Percentiles rank a stretch among this genome's conserved stretches.
Conservation (phyloP, 2,888 invertebrate genomes). For the Belgica antarctica region DNA sequence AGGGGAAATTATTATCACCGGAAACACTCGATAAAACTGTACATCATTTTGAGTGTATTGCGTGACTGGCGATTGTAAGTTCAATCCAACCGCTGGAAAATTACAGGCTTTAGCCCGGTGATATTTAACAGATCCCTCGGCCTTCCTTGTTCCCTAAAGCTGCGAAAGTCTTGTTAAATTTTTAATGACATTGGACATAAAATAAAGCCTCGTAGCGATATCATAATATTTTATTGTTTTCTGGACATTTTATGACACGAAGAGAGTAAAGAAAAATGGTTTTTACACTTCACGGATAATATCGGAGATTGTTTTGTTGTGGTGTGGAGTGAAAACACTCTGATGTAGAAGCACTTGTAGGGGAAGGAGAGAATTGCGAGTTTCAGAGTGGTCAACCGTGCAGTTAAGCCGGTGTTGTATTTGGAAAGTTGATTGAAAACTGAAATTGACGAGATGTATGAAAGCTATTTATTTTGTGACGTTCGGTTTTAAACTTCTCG, state of each 20-base stretch:
- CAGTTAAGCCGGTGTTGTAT: too few species aligned
- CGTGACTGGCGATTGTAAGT: constrained; percentile 30
- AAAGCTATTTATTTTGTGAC: too few species aligned
- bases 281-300: constrained; percentile 23
- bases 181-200: constrained; percentile 27
- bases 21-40: constrained; percentile 10
- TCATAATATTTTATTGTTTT: not conserved
- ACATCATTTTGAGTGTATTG: constrained; percentile 15
- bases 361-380: too few species aligned
- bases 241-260: constrained; percentile 19
- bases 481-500: too few species aligned
- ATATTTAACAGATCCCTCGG: not conserved
- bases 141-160: not conserved
- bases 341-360: too few species aligned
- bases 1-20: constrained; percentile 12
- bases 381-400: too few species aligned
- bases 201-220: constrained; percentile 23
- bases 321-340: too few species aligned
- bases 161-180: constrained; percentile 22
- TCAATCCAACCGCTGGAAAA: not conserved
- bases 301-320: constrained; percentile 19
- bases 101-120: not conserved
- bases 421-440: too few species aligned
- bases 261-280: constrained; percentile 4
- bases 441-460: too few species aligned